Evolutionary conservation across 2,113 vertebrate genomes (phyloP).

Genomic region (Chamaea fasciata): DNA sequence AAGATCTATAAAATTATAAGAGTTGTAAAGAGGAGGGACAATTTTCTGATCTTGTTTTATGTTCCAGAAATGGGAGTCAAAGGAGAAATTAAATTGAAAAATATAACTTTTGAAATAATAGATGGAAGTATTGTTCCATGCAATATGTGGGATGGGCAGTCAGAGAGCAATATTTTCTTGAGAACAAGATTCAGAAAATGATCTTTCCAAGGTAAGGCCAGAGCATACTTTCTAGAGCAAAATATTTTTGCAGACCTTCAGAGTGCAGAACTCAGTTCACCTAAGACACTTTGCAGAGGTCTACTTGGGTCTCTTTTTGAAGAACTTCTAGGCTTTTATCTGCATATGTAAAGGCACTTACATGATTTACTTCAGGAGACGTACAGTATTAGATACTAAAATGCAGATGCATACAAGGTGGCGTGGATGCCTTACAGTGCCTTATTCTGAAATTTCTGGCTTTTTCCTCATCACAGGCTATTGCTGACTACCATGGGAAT

Average conservation of each 20-base stretch:
- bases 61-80: rapidly evolving
- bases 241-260: background rate
- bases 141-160: background rate
- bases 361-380: background rate
- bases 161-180: background rate
- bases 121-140: background rate
- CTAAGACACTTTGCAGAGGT: background rate
- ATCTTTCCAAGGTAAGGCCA: background rate
- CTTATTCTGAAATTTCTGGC: background rate
- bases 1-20: background rate
- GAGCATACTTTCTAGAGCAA: background rate
- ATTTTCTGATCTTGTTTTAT: background rate
- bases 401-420: background rate
- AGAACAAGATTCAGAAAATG: background rate
- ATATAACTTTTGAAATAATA: background rate
- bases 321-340: background rate
- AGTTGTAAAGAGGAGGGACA: background rate
- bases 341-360: background rate
- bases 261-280: background rate
- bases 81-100: background rate
- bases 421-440: background rate
- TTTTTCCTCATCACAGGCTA: background rate
- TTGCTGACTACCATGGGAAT: background rate
- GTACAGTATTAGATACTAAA: background rate
- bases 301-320: background rate